Base-by-base conservation (phyloP, 2,113 vertebrate species). In the Phaethon lepturus region DNA sequence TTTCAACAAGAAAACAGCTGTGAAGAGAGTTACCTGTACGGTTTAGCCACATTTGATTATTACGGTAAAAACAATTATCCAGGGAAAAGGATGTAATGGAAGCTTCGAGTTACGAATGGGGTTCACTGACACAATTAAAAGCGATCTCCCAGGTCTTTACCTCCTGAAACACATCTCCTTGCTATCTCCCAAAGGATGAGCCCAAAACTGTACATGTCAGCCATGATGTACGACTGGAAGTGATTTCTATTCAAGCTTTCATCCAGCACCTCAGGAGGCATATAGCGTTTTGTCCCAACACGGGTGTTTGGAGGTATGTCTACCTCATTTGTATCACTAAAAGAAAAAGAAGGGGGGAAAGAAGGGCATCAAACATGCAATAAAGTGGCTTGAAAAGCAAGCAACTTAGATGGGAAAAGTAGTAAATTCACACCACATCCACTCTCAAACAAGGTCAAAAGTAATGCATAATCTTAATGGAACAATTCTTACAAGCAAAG, bases 211-310 rank as follows among this genome's bases (percentile, higher is more conserved):
- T 99, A 99, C 98, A 99, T 99, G 97, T 99, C 99, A 4, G 99
- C 99, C 99, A 99, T 99, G 98, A 99, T 99, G 96, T 99, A 99
- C 0, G 99, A 99, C 97, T 99, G 99, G 56, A 99, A 99, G 85
- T 99, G 99, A 81, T 98, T 99, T 66, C 99, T 98, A 31, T 99
- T 99, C 95, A 99, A 98, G 95, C 98, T 99, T 98, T 99, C 99
- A 26, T 99, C 99, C 98, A 99, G 95, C 83, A 99, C 99, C 86
- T 99, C 99, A 1, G 99, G 99, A 81, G 99, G 98, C 99, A 99
- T 99, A 91, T 99, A 99, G 78, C 99, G 99, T 86, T 99, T 99
- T 76, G 99, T 99, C 80, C 99, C 99, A 2, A 99, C 99, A 19
- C 99, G 98, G 10, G 99, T 99, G 97, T 99, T 99, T 63, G 99